A percentile compares a stretch with the other conserved stretches of the same genome.
These are phyloP conservation scores for Motacilla tschutschensis DNA, from an alignment of 2,113 vertebrate genomes.

Conservation along the genomic window DNA sequence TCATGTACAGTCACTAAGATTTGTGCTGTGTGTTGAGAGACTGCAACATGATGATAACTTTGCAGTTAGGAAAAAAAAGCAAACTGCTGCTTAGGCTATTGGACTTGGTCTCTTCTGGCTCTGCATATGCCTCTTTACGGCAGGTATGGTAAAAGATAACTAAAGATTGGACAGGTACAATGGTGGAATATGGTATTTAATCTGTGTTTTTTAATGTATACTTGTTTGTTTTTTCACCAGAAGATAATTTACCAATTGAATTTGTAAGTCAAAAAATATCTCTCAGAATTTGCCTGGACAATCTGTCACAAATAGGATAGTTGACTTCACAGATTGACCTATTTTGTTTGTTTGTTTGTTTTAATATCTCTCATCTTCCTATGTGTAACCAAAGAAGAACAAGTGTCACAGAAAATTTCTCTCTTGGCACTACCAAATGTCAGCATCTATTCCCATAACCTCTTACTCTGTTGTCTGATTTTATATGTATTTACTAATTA, in stretches of 20 bases:
- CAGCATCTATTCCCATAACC: neutral
- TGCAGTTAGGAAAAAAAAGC: neutral
- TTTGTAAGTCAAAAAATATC: neutral
- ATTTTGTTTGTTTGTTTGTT: neutral
- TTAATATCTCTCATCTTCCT: neutral
- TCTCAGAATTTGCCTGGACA: neutral
- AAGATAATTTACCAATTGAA: neutral
- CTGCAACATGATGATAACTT: neutral
- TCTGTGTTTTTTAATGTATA: neutral
- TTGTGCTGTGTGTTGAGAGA: neutral
- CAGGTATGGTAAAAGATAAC: neutral
- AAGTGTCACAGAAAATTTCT: neutral
- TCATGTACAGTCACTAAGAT: neutral
- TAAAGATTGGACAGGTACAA: neutral
- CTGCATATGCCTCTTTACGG: neutral
- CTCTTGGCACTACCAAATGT: neutral
- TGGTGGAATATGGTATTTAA: neutral
- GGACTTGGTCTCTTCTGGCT: neutral
- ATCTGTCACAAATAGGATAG: neutral
- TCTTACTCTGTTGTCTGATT: neutral
- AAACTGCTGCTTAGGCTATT: neutral
- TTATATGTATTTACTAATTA: neutral
- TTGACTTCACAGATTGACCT: neutral
- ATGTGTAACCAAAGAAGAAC: neutral
- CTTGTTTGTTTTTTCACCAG: accelerated